A percentile compares a stretch with the other conserved stretches of the same genome.
These are phyloP conservation scores for Blomia tropicalis DNA, from an alignment of 2,888 invertebrate genomes.

Conservation along the genomic window DNA sequence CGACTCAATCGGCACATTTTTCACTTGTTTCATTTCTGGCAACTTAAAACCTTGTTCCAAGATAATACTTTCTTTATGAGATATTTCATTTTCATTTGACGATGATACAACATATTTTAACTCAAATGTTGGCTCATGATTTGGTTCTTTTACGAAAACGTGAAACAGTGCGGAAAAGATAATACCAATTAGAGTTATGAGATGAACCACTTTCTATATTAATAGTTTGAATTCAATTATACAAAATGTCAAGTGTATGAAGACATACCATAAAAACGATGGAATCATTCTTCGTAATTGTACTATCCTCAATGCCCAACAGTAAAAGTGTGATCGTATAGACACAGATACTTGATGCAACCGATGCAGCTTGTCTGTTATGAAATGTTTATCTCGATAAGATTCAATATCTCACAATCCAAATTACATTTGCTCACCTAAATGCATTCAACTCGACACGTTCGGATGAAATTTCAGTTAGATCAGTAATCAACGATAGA, in stretches of 20 bases:
- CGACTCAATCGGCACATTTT: not conserved
- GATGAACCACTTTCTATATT: constrained; percentile 53
- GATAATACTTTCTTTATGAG: not conserved
- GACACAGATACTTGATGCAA: constrained; percentile 65
- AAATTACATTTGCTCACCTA: constrained; percentile 41
- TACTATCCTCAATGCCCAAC: constrained; percentile 41
- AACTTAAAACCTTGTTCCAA: constrained; percentile 1
- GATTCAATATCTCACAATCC: not conserved
- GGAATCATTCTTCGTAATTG: constrained; percentile 17
- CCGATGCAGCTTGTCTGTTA: constrained; percentile 62
- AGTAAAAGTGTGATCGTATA: constrained; percentile 61
- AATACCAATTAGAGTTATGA: constrained; percentile 51
- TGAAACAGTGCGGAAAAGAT: constrained; percentile 55
- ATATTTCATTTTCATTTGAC: constrained; percentile 11
- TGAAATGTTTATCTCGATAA: not conserved
- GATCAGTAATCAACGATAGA: constrained; percentile 68
- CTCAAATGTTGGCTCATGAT: constrained; percentile 5
- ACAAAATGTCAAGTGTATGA: not conserved
- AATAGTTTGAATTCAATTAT: not conserved
- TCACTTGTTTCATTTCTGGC: not conserved
- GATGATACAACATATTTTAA: not conserved
- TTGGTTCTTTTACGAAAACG: constrained; percentile 46
- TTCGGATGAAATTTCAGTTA: constrained; percentile 55
- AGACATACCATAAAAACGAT: constrained; percentile 19
- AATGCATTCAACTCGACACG: constrained; percentile 59